Evolutionary conservation across 2,113 vertebrate species (phyloP), one percentile per base, ranked within the genome.

Genomic region (Sialia sialis): DNA sequence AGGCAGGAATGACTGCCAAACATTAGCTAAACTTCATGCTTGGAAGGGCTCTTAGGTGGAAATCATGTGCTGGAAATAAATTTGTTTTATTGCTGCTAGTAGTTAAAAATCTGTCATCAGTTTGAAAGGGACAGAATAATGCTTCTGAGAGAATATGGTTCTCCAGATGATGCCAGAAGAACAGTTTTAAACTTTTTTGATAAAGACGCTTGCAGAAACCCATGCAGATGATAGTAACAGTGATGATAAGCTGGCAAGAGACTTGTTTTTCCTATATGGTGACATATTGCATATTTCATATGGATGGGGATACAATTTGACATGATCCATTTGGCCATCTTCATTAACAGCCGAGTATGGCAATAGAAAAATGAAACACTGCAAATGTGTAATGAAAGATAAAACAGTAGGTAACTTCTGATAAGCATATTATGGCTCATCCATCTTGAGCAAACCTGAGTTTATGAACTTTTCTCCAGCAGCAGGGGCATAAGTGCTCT

Each of bases 391-490:
- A 87, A 85, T 76, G 82, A 66, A 88, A 90, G 85, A 90, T 88
- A 83, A 91, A 93, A 85, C 87, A 38, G 58, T 76, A 80, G 67
- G 84, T 79, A 82, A 58, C 78, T 91, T 56, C 84, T 94, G 93
- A 94, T 95, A 95, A 96, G 93, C 29, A 20, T 60, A 75, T 68
- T 84, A 56, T 76, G 73, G 62, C 82, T 94, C 87, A 94, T 95
- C 63, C 54, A 62, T 96, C 70, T 60, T 43, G 14, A 52, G 46
- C 41, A 88, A 94, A 87, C 70, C 58, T 38, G 38, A 79, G 82
- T 91, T 85, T 93, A 85, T 90, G 92, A 95, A 94, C 75, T 95
- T 95, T 78, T 84, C 54, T 80, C 69, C 68, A 75, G 74, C 49
- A 60, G 44, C 60, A 69, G 84, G 29, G 70, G 26, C 49, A 27